Evolutionary conservation across 1,140 invertebrate genomes (phyloP).

Genomic region (Aphelenchoides besseyi): DNA sequence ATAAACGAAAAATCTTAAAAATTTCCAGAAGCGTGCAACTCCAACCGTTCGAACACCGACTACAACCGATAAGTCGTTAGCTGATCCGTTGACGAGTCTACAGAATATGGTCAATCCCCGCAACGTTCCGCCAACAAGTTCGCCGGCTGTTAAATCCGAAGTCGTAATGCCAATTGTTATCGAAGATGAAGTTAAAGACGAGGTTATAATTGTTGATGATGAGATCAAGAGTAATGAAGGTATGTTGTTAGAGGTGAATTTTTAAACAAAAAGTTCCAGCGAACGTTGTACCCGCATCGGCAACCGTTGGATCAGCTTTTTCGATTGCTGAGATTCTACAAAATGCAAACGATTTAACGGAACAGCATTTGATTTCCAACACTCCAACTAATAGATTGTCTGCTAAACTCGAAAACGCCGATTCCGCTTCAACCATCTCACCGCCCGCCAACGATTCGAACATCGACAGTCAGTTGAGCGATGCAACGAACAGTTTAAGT

Average conservation of each 20-base stretch:
- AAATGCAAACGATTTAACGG: neutral
- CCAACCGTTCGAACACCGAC: neutral
- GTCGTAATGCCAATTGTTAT: neutral
- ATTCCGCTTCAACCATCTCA: neutral
- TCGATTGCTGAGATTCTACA: conserved; percentile 10
- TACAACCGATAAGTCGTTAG: neutral
- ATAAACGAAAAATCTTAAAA: no score
- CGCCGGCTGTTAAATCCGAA: neutral
- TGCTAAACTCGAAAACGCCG: neutral
- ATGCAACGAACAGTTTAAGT: neutral
- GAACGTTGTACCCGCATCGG: no score
- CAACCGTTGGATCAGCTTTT: neutral
- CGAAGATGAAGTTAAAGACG: neutral
- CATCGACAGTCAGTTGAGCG: neutral
- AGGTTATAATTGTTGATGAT: neutral
- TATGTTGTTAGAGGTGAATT: no score
- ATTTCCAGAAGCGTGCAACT: neutral
- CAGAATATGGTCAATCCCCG: neutral
- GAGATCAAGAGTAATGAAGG: neutral
- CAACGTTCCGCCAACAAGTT: neutral
- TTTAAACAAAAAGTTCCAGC: no score
- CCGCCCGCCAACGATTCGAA: neutral
- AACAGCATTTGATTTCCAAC: neutral
- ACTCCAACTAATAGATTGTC: neutral
- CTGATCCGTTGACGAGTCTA: conserved; percentile 3